Evolutionary conservation across 2,113 vertebrate species (phyloP).

Genomic region (Halichoerus grypus): DNA sequence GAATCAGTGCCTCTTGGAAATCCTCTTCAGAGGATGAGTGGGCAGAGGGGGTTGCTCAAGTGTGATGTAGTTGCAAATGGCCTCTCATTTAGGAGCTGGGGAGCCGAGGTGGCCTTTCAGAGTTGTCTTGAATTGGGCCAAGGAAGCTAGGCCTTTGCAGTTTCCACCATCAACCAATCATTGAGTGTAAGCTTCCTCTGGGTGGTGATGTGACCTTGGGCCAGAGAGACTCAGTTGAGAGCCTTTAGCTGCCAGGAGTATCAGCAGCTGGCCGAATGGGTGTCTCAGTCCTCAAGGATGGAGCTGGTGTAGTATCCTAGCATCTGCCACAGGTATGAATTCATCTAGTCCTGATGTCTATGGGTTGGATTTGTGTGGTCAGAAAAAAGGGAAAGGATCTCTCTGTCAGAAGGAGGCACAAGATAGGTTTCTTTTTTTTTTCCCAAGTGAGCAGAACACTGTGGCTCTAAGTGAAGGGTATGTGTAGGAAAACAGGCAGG

Average conservation of each 20-base stretch:
- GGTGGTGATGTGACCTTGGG: not conserved
- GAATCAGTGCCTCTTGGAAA: not conserved
- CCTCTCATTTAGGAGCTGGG: not conserved
- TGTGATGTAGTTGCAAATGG: not conserved
- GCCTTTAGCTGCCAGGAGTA: not conserved
- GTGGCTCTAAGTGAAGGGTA: not conserved
- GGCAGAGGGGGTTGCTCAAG: not conserved
- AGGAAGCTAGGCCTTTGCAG: not conserved
- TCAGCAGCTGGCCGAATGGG: not conserved
- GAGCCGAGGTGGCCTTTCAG: not conserved
- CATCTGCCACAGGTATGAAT: too few species aligned
- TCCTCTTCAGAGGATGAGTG: not conserved
- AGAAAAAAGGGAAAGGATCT: not conserved
- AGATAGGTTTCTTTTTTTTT: not conserved
- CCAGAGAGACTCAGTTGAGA: not conserved
- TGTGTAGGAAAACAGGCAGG: not conserved
- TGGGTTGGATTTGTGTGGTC: not conserved
- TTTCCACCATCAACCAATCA: not conserved
- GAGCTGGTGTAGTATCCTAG: not conserved
- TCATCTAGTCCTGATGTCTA: not conserved
- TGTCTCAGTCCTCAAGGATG: not conserved
- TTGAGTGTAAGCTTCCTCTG: not conserved
- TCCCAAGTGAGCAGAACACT: not conserved
- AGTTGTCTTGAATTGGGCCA: not conserved
- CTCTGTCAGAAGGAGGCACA: not conserved